phyloP scores from a whole-genome alignment of 2,797 vertebrate species.

The Enteromius radiatus region DNA sequence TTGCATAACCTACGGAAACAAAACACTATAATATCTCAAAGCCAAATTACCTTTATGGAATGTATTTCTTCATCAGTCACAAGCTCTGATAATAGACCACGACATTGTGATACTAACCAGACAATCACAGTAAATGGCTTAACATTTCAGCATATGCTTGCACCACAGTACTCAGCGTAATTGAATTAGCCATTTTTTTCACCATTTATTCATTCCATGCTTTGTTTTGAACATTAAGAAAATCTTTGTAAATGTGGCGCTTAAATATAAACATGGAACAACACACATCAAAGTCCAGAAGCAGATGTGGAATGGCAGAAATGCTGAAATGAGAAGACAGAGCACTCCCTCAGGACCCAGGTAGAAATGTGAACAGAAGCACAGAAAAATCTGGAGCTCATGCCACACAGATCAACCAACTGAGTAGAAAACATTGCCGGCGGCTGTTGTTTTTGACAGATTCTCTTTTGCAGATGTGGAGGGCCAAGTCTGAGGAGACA shows the following conservation, averaged over 20 bases:
- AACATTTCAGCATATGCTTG: neutral
- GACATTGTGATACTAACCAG: neutral
- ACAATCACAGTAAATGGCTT: neutral
- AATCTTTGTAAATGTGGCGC: conserved; percentile 22
- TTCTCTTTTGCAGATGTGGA: conserved; percentile 27
- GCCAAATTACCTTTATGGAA: neutral
- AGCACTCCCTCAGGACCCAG: conserved; percentile 54
- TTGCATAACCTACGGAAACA: neutral
- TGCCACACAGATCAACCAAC: conserved; percentile 42
- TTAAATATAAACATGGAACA: conserved; percentile 46
- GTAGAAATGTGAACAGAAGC: conserved; percentile 66
- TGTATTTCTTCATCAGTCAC: neutral
- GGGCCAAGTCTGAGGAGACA: neutral
- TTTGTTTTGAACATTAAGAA: conserved; percentile 42
- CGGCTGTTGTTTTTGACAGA: conserved; percentile 17
- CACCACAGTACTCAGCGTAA: neutral
- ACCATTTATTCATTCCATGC: neutral
- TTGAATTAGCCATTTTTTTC: neutral
- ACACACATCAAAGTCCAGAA: conserved; percentile 56
- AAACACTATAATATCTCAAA: neutral
- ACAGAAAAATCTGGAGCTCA: conserved; percentile 53
- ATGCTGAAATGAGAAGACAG: conserved; percentile 57
- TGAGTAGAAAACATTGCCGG: conserved; percentile 31
- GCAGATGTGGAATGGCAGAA: conserved; percentile 67
- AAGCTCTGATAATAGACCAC: conserved; percentile 4